These are phyloP conservation scores for Leucoraja ocellata DNA, from an alignment of 2,797 vertebrate genomes.

Conservation along the genomic window DNA sequence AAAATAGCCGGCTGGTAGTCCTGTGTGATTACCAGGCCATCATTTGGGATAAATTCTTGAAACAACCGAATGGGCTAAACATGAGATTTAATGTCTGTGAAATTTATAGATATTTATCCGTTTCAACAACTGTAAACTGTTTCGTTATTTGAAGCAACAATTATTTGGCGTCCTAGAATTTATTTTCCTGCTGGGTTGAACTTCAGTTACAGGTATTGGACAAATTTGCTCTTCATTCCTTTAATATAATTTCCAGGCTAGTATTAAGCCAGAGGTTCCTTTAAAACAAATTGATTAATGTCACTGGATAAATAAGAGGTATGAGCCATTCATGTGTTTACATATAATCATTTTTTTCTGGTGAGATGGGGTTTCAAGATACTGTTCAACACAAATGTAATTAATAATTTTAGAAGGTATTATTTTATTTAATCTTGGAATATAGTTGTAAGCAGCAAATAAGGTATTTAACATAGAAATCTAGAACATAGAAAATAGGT, in stretches of 20 bases:
- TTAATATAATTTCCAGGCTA: neutral
- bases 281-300: neutral
- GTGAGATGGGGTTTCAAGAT: neutral
- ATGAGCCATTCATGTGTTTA: neutral
- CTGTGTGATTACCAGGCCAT: neutral
- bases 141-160: neutral
- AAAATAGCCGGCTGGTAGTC: neutral
- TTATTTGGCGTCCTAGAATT: neutral
- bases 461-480: neutral
- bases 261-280: neutral
- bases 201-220: neutral
- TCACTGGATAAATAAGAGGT: neutral
- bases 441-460: too few relatives aligned
- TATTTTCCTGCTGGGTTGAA: neutral
- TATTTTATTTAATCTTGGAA: neutral
- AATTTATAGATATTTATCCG: neutral
- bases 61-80: neutral
- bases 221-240: neutral
- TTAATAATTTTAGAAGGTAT: neutral
- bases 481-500: too few relatives aligned
- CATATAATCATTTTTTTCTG: neutral
- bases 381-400: neutral
- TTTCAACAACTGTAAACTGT: neutral
- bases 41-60: neutral
- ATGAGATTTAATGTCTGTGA: neutral